These are phyloP conservation scores for Deladenus siricidicola DNA, from an alignment of 2,888 invertebrate genomes.

Conservation along the genomic window DNA sequence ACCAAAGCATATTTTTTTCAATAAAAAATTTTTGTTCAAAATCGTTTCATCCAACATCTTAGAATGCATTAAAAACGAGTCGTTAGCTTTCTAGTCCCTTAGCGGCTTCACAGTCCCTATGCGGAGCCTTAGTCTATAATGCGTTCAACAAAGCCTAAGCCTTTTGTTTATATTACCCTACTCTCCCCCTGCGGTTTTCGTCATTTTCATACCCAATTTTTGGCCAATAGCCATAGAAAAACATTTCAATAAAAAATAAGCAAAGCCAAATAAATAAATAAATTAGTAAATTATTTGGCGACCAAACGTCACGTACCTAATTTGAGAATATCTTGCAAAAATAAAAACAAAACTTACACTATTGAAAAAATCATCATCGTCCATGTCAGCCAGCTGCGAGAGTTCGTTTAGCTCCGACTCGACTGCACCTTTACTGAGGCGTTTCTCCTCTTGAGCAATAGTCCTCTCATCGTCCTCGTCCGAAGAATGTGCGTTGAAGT, in stretches of 20 bases:
- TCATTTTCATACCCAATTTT: no score
- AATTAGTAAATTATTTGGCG: background rate
- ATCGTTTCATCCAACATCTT: background rate
- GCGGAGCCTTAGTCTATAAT: no score
- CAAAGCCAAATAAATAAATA: background rate
- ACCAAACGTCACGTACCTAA: background rate
- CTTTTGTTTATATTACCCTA: no score
- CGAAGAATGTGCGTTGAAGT: constrained; percentile 17
- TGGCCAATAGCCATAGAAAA: no score
- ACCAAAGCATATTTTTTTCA: background rate
- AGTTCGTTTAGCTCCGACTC: constrained; percentile 74
- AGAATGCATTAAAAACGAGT: no score
- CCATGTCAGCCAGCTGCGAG: constrained; percentile 78
- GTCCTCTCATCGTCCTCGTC: constrained; percentile 39
- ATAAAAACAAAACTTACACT: constrained; percentile 22
- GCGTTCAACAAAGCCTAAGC: no score
- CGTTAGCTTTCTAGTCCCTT: no score
- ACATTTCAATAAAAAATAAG: no score
- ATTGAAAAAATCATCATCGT: constrained; percentile 73
- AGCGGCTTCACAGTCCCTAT: no score
- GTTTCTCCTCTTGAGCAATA: constrained; percentile 33
- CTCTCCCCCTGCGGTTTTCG: no score
- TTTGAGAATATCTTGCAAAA: background rate
- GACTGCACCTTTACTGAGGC: constrained; percentile 38
- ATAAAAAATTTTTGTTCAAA: constrained; percentile 8